A percentile compares a stretch with the other conserved stretches of the same genome.
Evolutionary conservation across 1,140 invertebrate species (phyloP).

Genomic region (Thaumetopoea pityocampa): DNA sequence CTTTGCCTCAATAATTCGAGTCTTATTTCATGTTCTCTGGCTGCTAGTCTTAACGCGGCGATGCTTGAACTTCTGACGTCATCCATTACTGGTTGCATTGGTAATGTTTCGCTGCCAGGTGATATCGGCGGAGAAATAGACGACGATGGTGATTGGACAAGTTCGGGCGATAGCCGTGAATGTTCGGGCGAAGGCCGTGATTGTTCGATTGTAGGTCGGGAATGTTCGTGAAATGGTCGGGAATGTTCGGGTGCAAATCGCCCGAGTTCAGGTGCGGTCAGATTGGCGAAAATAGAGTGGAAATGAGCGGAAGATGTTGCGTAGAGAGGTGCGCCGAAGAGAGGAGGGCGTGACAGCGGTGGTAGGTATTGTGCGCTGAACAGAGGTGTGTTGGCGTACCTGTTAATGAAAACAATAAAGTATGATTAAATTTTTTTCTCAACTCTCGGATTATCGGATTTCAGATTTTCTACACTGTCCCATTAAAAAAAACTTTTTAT

Average conservation of each 20-base stretch:
- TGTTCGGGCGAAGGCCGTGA: slow-evolving; percentile 52
- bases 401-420: slow-evolving; percentile 27
- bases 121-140: slow-evolving; percentile 78
- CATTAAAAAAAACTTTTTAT: too few relatives aligned
- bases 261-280: slow-evolving; percentile 76
- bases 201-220: slow-evolving; percentile 76
- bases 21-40: slow-evolving; percentile 93
- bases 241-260: slow-evolving; percentile 26
- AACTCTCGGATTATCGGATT: too few relatives aligned
- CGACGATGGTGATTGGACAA: slow-evolving; percentile 41
- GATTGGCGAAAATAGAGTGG: slow-evolving; percentile 90
- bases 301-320: slow-evolving; percentile 84
- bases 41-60: slow-evolving; percentile 92
- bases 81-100: slow-evolving; percentile 67
- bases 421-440: not conserved
- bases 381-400: slow-evolving; percentile 55
- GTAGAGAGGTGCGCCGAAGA: slow-evolving; percentile 79
- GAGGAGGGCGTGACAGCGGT: slow-evolving; percentile 79
- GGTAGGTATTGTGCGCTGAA: slow-evolving; percentile 77
- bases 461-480: too few relatives aligned
- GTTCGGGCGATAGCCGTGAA: slow-evolving; percentile 37
- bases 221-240: slow-evolving; percentile 49
- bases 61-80: slow-evolving; percentile 93
- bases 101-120: slow-evolving; percentile 61
- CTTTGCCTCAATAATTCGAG: slow-evolving; percentile 88